Conservation (phyloP, 2,888 invertebrate genomes). For the Eurytoma californica region DNA sequence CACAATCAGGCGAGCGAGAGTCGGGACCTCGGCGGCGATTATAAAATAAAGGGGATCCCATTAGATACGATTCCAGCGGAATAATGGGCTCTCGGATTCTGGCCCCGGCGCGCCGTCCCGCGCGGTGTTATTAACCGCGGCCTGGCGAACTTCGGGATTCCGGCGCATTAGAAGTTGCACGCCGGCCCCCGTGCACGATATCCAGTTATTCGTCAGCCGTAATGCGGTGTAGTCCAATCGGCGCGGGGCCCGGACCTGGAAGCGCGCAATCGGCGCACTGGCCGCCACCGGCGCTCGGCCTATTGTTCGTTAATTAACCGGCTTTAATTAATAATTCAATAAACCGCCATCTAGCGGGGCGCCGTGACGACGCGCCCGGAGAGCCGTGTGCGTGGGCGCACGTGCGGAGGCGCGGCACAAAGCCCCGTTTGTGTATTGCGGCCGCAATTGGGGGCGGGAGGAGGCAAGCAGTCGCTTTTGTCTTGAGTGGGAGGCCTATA, state of each 20-base stretch:
- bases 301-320: constrained; percentile 69
- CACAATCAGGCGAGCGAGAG: constrained; percentile 14
- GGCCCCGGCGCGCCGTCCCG: background rate
- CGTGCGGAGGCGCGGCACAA: background rate
- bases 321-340: constrained; percentile 71
- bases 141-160: constrained; percentile 12
- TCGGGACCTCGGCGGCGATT: constrained; percentile 17
- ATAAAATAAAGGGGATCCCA: constrained; percentile 46
- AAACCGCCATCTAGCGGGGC: constrained; percentile 53
- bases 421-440: no score
- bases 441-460: no score
- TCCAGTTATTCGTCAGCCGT: constrained; percentile 26
- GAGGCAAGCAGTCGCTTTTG: no score
- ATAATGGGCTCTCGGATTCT: constrained; percentile 28
- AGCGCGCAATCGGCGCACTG: background rate
- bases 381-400: background rate
- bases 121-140: constrained; percentile 31
- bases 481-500: no score
- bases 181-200: background rate
- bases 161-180: constrained; percentile 35
- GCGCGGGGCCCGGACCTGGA: background rate
- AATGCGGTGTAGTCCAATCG: constrained; percentile 9
- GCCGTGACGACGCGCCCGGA: background rate
- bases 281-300: constrained; percentile 11
- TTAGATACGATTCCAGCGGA: constrained; percentile 36